Evolutionary conservation across 1,140 invertebrate species (phyloP).

Genomic region (Delia radicum): DNA sequence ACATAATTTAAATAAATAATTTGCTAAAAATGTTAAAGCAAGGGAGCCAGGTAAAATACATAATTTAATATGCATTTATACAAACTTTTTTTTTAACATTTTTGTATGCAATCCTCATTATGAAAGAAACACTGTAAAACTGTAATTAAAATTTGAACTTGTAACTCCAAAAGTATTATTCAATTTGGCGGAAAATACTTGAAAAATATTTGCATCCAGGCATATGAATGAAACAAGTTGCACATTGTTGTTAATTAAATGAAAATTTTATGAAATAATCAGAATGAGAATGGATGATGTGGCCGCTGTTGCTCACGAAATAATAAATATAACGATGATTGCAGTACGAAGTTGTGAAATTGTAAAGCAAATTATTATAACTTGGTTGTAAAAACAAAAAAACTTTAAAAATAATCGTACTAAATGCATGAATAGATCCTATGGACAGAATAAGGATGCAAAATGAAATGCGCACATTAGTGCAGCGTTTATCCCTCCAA

Average conservation of each 20-base stretch:
- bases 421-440: slow-evolving; percentile 18
- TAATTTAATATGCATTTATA: background rate
- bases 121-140: background rate
- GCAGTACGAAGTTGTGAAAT: background rate
- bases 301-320: background rate
- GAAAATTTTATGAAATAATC: slow-evolving; percentile 20
- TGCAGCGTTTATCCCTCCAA: too few species aligned
- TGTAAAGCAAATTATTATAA: slow-evolving; percentile 10
- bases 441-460: background rate
- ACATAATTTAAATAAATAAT: background rate
- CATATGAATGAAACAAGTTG: slow-evolving; percentile 1
- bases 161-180: slow-evolving; percentile 20
- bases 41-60: too few species aligned
- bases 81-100: background rate
- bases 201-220: background rate
- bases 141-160: slow-evolving; percentile 24
- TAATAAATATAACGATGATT: background rate
- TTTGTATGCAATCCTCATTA: background rate
- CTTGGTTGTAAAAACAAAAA: background rate
- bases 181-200: slow-evolving; percentile 18
- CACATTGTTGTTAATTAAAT: slow-evolving; percentile 17
- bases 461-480: background rate
- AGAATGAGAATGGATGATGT: background rate
- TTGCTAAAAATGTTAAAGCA: too few species aligned
- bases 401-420: background rate